Evolutionary conservation across 2,113 vertebrate genomes (phyloP), one percentile per base, ranked within the genome.

Genomic region (Strix aluco): DNA sequence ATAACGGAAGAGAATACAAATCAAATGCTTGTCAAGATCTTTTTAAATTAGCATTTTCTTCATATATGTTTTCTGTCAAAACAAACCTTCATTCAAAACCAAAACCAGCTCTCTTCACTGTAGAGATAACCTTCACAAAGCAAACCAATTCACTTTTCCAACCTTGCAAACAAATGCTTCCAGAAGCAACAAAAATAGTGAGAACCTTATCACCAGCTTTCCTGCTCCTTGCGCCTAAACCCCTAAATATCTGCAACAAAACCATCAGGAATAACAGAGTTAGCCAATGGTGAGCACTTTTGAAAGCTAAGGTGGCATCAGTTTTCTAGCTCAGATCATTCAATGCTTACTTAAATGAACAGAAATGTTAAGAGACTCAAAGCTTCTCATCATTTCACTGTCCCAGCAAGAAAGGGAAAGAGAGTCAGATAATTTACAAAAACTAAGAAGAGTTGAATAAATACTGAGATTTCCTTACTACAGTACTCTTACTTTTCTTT

Each of bases 21-120:
- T 63, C 47, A 83, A 92, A 62, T 54, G 58, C 54, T 91, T 86
- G 36, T 55, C 73, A 79, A 89, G 69, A 92, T 94, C 63, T 92
- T 93, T 94, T 82, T 18, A 80, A 93, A 92, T 66, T 82, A 93
- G 51, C 46, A 66, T 96, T 94, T 95, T 93, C 79, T 47, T 80
- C 77, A 72, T 61, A 13, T 26, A 90, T 57, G 51, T 61, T 90
- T 94, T 93, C 82, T 91, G 84, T 84, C 86, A 96, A 93, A 96
- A 94, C 93, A 94, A 96, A 54, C 47, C 71, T 78, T 77, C 23
- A 5, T 93, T 95, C 82, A 94, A 86, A 91, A 71, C 8, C 38
- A 58, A 83, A 90, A 58, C 72, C 25, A 86, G 9, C 71, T 92
- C 80, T 81, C 67, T 67, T 78, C 52, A 57, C 81, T 29, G 52